A percentile compares a stretch with the other conserved stretches of the same genome.
Evolutionary conservation across 2,797 vertebrate species (phyloP).

Genomic region (Amniataba percoides): DNA sequence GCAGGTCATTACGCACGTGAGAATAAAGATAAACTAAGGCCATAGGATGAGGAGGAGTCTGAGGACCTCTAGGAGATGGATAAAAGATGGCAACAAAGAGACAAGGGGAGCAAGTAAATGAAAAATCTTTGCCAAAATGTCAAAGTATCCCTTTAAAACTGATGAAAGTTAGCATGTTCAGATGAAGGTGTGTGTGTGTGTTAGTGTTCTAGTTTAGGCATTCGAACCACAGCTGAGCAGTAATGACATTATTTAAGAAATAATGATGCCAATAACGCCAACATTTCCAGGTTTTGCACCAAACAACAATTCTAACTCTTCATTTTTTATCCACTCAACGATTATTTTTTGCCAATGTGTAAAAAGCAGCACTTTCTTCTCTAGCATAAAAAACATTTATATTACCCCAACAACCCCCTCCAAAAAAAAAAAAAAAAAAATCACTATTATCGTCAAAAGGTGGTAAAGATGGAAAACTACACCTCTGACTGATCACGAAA

Average conservation of each 20-base stretch:
- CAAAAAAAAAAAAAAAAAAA: not conserved
- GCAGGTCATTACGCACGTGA: no score
- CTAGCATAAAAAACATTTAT: not conserved
- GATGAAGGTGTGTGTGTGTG: not conserved
- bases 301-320: not conserved
- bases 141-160: not conserved
- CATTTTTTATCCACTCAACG: not conserved
- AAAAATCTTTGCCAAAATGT: not conserved
- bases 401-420: not conserved
- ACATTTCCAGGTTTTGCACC: not conserved
- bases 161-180: not conserved
- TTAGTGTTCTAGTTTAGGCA: not conserved
- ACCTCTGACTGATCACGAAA: not conserved
- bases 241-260: not conserved
- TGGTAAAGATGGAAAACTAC: not conserved
- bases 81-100: no score
- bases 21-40: no score
- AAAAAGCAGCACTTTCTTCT: not conserved
- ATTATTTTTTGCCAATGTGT: not conserved
- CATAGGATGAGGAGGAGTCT: no score
- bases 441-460: not conserved
- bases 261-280: not conserved
- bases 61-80: no score
- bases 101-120: no score
- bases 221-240: not conserved